These are phyloP conservation scores for Globodera ellingtonae DNA, from an alignment of 1,140 invertebrate genomes.

Conservation along the genomic window DNA sequence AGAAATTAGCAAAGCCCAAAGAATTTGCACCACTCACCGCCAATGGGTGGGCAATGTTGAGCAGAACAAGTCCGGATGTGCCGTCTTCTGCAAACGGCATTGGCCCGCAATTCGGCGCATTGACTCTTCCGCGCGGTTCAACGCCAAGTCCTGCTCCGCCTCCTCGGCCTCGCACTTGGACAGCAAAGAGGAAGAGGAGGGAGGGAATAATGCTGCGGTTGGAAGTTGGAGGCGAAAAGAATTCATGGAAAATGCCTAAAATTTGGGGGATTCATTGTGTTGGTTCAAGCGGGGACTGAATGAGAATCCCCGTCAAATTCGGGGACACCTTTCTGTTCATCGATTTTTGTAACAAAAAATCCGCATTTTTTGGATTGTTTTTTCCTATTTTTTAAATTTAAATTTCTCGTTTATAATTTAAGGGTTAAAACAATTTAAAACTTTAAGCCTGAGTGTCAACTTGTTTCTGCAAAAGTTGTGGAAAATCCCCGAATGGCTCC, in stretches of 20 bases:
- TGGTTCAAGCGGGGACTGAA: too few species aligned
- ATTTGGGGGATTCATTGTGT: not conserved
- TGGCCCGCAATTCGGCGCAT: slow-evolving; percentile 35
- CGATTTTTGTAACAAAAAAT: too few species aligned
- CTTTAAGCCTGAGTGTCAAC: too few species aligned
- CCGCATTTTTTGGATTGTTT: too few species aligned
- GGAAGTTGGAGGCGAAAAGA: not conserved
- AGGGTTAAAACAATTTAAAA: too few species aligned
- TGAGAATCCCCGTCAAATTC: too few species aligned
- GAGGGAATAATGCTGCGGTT: not conserved
- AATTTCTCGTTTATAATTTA: too few species aligned
- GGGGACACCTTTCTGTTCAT: too few species aligned
- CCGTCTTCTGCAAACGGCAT: slow-evolving; percentile 44
- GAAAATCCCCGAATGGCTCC: too few species aligned
- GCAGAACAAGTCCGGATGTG: slow-evolving; percentile 45
- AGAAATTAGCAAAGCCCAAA: not conserved
- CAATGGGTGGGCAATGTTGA: slow-evolving; percentile 46
- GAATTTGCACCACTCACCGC: slow-evolving; percentile 33
- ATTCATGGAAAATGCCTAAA: not conserved
- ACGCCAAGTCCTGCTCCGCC: slow-evolving; percentile 28
- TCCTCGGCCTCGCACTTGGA: not conserved
- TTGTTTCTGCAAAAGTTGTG: too few species aligned
- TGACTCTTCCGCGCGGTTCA: slow-evolving; percentile 41
- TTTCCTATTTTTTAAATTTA: too few species aligned
- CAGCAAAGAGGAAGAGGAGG: not conserved